A percentile compares a stretch with the other conserved stretches of the same genome.
phyloP scores from a whole-genome alignment of 2,113 vertebrate species.

The Mustela lutreola region DNA sequence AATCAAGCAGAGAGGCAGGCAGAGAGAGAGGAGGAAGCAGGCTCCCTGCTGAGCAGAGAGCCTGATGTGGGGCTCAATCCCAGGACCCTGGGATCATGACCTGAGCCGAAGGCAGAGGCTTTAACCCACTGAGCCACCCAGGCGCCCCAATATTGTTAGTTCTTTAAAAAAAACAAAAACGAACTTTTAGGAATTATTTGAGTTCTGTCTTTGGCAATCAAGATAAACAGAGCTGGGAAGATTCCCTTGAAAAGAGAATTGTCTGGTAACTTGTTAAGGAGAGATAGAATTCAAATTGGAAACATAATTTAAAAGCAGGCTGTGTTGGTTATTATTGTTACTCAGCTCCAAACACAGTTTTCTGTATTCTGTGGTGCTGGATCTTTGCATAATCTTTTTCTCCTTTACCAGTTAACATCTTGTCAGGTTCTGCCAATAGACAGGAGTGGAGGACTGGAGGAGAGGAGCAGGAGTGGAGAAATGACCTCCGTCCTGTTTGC shows the following conservation, averaged over 20 bases:
- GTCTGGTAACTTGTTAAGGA: background rate
- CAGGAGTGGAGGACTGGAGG: background rate
- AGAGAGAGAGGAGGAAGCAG: too few species aligned
- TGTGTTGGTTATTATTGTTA: background rate
- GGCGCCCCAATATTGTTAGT: background rate
- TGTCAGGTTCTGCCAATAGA: background rate
- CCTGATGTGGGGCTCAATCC: too few species aligned
- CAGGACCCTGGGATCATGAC: too few species aligned
- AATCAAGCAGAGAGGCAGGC: too few species aligned
- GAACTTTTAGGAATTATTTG: background rate
- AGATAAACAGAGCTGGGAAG: background rate
- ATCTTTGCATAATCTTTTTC: background rate
- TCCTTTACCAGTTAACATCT: background rate
- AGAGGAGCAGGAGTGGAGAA: background rate
- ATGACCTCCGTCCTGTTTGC: background rate
- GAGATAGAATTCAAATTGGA: background rate
- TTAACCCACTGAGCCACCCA: too few species aligned
- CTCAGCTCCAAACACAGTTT: background rate
- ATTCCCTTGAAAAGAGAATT: slow-evolving; percentile 10
- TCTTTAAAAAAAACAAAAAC: background rate
- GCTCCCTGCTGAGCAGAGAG: too few species aligned
- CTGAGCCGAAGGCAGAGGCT: too few species aligned
- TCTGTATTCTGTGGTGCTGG: background rate
- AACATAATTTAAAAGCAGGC: background rate
- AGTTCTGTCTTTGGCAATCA: background rate